phyloP scores from a whole-genome alignment of 2,888 invertebrate species.

The Acrobasis suavella region DNA sequence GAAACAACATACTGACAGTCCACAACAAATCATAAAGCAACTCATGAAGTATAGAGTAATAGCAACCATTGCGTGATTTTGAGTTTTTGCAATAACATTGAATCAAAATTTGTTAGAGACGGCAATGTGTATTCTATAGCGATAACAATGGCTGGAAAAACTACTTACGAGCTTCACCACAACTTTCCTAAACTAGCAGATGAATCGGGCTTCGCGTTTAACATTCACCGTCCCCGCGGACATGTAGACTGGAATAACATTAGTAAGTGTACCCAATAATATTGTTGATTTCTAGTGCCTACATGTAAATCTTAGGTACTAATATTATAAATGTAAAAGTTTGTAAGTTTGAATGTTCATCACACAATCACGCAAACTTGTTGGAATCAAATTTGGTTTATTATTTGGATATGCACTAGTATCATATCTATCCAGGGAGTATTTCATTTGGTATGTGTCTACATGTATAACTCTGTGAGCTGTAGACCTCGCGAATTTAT shows the following conservation, averaged over 20 bases:
- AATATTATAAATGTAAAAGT: no score
- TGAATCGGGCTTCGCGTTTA: constrained; percentile 87
- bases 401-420: no score
- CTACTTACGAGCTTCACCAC: constrained; percentile 83
- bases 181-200: constrained; percentile 87
- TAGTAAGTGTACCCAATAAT: constrained; percentile 70
- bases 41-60: no score
- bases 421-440: no score
- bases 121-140: not conserved
- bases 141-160: constrained; percentile 66
- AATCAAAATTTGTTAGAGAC: not conserved
- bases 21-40: not conserved
- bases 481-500: no score
- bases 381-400: no score
- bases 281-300: no score
- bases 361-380: no score
- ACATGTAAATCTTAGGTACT: no score
- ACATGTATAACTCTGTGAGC: no score
- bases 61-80: not conserved
- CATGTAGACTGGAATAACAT: constrained; percentile 86
- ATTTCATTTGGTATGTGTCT: no score
- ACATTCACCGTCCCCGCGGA: constrained; percentile 81
- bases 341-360: no score
- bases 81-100: not conserved
- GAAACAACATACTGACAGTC: constrained; percentile 34